A percentile compares a stretch with the other conserved stretches of the same genome.
phyloP scores from a whole-genome alignment of 2,113 vertebrate genomes.

The Lanius ludovicianus region DNA sequence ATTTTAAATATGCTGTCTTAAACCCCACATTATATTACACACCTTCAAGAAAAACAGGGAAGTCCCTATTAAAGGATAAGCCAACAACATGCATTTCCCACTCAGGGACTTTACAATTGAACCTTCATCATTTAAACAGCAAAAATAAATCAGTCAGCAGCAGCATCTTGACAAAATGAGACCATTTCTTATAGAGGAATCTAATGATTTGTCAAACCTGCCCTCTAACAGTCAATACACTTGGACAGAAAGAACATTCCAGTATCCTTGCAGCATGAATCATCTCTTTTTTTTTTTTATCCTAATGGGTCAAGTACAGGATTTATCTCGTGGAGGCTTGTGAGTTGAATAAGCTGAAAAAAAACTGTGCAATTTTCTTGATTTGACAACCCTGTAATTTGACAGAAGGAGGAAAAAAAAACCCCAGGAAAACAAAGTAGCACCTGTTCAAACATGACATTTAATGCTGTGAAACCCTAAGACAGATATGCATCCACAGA shows the following conservation, averaged over 20 bases:
- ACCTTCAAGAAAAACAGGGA: not conserved
- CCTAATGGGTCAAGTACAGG: not conserved
- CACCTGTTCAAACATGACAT: not conserved
- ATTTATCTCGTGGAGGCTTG: not conserved
- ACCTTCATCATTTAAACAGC: not conserved
- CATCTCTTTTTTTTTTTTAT: not conserved
- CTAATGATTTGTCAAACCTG: not conserved
- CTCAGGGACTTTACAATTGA: not conserved
- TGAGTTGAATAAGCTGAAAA: not conserved
- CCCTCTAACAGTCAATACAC: not conserved
- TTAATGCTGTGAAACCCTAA: not conserved
- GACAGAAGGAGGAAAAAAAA: not conserved
- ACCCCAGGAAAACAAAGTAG: not conserved
- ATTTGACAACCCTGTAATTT: not conserved
- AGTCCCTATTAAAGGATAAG: not conserved
- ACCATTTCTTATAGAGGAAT: not conserved
- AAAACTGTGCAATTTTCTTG: not conserved
- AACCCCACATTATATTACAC: not conserved
- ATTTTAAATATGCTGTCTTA: not conserved
- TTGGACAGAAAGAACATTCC: not conserved
- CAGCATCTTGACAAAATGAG: not conserved
- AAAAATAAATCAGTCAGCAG: not conserved
- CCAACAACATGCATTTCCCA: not conserved
- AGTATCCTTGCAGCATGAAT: not conserved
- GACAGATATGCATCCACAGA: not conserved